Conservation (phyloP, 1,140 invertebrate genomes). For the Dendroctonus ponderosae region DNA sequence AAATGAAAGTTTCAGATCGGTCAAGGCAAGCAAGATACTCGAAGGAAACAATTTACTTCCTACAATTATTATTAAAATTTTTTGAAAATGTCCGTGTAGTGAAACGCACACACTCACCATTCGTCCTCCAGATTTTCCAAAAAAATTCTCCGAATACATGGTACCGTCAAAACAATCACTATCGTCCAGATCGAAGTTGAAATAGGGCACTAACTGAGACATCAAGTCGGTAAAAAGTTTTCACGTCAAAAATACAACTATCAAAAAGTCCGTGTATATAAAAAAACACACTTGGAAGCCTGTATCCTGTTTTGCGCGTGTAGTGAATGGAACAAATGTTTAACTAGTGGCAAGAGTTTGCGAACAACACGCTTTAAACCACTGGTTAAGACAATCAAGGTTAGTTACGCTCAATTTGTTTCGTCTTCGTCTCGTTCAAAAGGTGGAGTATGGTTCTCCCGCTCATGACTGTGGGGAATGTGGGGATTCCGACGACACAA, state of each 20-base stretch:
- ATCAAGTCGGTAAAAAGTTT: slow-evolving; percentile 40
- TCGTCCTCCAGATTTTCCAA: slow-evolving; percentile 33
- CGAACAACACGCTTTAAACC: slow-evolving; percentile 27
- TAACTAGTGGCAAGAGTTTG: slow-evolving; percentile 26
- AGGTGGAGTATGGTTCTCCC: slow-evolving; percentile 5
- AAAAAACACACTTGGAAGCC: slow-evolving; percentile 20
- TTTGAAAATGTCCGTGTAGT: neutral
- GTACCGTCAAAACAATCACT: slow-evolving; percentile 37
- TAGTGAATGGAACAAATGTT: slow-evolving; percentile 24
- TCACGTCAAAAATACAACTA: slow-evolving; percentile 16
- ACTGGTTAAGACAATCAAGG: slow-evolving; percentile 30
- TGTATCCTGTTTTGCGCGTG: slow-evolving; percentile 25
- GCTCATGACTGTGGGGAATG: slow-evolving; percentile 7
- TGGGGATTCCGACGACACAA: slow-evolving; percentile 12
- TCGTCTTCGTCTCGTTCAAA: slow-evolving; percentile 2
- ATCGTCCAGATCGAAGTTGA: slow-evolving; percentile 48
- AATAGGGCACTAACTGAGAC: slow-evolving; percentile 49
- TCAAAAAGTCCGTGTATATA: slow-evolving; percentile 15
- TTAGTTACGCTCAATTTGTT: slow-evolving; percentile 16
- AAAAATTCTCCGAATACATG: slow-evolving; percentile 39
- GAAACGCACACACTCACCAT: slow-evolving; percentile 41
- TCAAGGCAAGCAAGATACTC: slow-evolving; percentile 13
- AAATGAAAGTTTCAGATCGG: neutral
- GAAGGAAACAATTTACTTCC: slow-evolving; percentile 2
- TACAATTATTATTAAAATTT: neutral